Evolutionary conservation across 2,797 vertebrate species (phyloP).

Genomic region (Epinephelus coioides): DNA sequence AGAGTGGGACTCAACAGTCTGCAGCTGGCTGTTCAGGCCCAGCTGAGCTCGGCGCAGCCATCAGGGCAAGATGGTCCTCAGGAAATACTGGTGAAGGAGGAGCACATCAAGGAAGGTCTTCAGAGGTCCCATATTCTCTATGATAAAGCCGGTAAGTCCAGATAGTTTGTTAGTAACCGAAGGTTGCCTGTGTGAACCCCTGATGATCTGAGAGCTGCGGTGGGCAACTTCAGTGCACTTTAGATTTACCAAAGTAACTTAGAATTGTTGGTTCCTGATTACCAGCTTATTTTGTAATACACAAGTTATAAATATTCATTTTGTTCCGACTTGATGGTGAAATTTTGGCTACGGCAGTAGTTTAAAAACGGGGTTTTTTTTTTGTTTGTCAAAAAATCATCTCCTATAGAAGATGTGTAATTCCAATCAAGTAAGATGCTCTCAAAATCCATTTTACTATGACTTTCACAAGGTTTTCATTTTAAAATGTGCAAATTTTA

Average conservation of each 20-base stretch:
- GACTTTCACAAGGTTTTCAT: no score
- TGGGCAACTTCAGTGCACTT: neutral
- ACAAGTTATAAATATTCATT: no score
- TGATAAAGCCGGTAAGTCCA: constrained; percentile 93
- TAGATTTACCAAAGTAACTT: neutral
- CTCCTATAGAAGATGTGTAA: no score
- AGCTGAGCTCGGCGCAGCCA: constrained; percentile 71
- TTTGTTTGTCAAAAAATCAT: no score
- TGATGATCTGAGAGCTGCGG: neutral
- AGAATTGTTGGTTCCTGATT: neutral
- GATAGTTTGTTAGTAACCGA: neutral
- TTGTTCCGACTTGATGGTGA: neutral
- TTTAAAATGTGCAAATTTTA: no score
- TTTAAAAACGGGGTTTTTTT: no score
- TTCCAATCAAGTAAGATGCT: no score
- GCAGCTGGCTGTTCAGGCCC: constrained; percentile 95
- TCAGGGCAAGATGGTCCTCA: constrained; percentile 37
- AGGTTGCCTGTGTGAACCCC: neutral
- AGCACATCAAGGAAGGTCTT: constrained; percentile 94
- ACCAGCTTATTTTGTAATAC: no score
- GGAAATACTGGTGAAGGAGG: constrained; percentile 89
- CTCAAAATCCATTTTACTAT: no score
- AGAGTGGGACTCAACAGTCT: constrained; percentile 93
- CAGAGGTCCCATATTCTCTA: constrained; percentile 97
- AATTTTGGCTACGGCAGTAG: no score